Evolutionary conservation across 2,797 vertebrate species (phyloP).

Genomic region (Octomys mimax): DNA sequence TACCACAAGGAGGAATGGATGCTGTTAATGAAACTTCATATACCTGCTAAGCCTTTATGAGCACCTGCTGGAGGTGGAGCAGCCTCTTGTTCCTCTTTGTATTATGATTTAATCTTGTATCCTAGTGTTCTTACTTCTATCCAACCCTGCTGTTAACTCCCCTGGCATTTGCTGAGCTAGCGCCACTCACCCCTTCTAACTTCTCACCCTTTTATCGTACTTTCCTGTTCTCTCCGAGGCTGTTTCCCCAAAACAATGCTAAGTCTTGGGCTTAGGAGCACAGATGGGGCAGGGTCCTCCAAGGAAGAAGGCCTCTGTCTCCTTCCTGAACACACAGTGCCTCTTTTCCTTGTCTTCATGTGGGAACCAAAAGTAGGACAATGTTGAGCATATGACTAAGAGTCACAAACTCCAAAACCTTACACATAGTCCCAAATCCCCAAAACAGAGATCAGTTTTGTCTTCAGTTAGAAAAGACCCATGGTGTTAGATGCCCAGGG

Average conservation of each 20-base stretch:
- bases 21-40: neutral
- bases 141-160: neutral
- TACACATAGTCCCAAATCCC: neutral
- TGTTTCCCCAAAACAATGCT: neutral
- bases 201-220: neutral
- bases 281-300: neutral
- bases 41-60: neutral
- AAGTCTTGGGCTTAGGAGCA: neutral
- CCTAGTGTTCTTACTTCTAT: neutral
- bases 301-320: neutral
- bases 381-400: neutral
- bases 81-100: neutral
- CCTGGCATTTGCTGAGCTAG: neutral
- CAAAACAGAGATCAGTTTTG: neutral
- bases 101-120: neutral
- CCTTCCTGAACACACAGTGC: constrained; percentile 1
- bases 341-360: constrained; percentile 2
- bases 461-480: constrained; percentile 41
- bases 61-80: neutral
- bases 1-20: neutral
- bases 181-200: neutral
- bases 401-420: constrained; percentile 46
- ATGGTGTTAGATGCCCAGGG: neutral
- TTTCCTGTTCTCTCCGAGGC: neutral
- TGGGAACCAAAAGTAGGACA: neutral